Evolutionary conservation across 2,888 invertebrate species (phyloP).

Genomic region (Monochamus alternatus): DNA sequence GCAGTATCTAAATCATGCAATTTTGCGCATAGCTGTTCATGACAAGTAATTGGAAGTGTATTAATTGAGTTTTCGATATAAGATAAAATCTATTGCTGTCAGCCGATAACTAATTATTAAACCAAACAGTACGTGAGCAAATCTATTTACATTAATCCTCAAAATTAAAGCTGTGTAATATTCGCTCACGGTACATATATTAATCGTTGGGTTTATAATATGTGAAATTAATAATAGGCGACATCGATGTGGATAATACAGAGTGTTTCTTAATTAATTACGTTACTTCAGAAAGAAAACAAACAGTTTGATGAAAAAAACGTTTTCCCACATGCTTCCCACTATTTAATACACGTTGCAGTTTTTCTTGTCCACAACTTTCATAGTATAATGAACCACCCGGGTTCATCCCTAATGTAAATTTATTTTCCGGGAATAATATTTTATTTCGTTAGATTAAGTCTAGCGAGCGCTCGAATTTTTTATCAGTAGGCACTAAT

Average conservation of each 20-base stretch:
- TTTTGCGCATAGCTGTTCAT: constrained; percentile 11
- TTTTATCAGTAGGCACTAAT: too few species aligned
- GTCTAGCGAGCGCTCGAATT: too few species aligned
- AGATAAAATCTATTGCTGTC: constrained; percentile 32
- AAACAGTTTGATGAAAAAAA: background rate
- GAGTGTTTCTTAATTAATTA: background rate
- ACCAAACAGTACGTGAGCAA: background rate
- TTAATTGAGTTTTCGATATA: constrained; percentile 27
- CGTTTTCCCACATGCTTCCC: background rate
- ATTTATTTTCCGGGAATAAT: too few species aligned
- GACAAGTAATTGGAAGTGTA: background rate
- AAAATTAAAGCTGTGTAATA: constrained; percentile 19
- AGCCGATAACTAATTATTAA: constrained; percentile 26
- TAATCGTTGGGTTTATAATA: constrained; percentile 2
- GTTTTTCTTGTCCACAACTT: too few species aligned
- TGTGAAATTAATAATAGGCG: background rate
- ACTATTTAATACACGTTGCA: too few species aligned
- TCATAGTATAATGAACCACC: too few species aligned
- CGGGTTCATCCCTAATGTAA: too few species aligned
- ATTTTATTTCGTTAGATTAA: too few species aligned
- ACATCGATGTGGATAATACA: background rate
- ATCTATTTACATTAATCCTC: constrained; percentile 7
- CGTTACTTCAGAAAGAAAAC: too few species aligned
- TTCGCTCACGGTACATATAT: background rate
- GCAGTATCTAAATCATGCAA: background rate